Evolutionary conservation across 1,140 invertebrate species (phyloP).

Genomic region (Yoshiicerus persimilis): DNA sequence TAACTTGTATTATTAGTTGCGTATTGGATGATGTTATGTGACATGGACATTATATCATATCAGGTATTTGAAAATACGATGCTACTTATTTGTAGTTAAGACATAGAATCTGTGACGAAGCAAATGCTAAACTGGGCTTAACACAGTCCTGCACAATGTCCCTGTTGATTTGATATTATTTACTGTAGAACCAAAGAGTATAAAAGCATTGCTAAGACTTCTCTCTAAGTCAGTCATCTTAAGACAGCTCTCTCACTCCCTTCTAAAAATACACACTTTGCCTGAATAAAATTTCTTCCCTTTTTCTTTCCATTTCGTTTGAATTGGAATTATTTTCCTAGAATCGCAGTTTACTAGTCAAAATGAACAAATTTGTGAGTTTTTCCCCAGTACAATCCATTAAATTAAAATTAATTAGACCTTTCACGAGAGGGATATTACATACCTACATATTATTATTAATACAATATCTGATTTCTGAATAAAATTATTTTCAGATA

Average conservation of each 20-base stretch:
- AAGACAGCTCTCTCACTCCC: background rate
- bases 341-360: background rate
- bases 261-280: background rate
- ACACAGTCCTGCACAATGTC: background rate
- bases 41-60: background rate
- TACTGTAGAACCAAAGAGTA: background rate
- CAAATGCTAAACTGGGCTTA: background rate
- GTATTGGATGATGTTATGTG: background rate
- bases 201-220: background rate
- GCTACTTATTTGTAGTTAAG: background rate
- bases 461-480: background rate
- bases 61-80: background rate
- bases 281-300: background rate
- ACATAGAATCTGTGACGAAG: background rate
- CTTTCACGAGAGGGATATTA: too few species aligned
- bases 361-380: slow-evolving; percentile 1
- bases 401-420: too few species aligned
- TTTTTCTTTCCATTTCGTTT: background rate
- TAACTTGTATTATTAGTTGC: background rate
- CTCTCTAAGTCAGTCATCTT: background rate
- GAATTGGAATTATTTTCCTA: background rate
- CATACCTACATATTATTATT: background rate
- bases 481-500: background rate
- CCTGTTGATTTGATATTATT: background rate
- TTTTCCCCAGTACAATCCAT: too few species aligned